Evolutionary conservation across 2,888 invertebrate species (phyloP).

Genomic region (Lepidochrysops patricia): DNA sequence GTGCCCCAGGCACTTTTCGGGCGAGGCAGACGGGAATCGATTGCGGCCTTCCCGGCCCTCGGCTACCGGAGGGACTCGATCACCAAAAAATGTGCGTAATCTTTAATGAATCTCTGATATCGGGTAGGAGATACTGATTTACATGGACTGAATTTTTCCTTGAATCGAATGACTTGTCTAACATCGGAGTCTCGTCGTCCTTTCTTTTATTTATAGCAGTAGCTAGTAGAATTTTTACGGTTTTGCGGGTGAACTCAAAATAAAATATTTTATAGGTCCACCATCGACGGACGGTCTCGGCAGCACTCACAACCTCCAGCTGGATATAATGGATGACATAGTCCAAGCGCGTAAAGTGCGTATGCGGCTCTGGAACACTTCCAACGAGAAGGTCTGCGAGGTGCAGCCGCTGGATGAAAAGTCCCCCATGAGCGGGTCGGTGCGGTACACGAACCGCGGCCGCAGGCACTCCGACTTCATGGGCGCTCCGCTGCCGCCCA

Average conservation of each 20-base stretch:
- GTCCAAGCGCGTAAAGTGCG: conserved; percentile 87
- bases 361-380: conserved; percentile 89
- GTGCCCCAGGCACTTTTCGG: conserved; percentile 86
- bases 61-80: conserved; percentile 62
- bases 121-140: background rate
- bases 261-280: conserved; percentile 64
- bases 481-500: conserved; percentile 73
- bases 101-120: background rate
- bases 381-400: conserved; percentile 86
- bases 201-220: background rate
- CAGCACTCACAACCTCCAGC: conserved; percentile 86
- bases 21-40: conserved; percentile 85
- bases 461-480: conserved; percentile 85
- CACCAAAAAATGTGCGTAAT: conserved; percentile 57
- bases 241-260: background rate
- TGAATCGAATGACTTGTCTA: background rate
- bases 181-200: background rate
- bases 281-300: conserved; percentile 82
- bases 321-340: conserved; percentile 93
- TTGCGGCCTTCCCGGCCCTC: conserved; percentile 82
- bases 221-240: background rate
- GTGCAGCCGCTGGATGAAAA: conserved; percentile 85
- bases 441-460: conserved; percentile 76
- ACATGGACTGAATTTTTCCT: background rate
- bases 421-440: conserved; percentile 63